Evolutionary conservation across 2,797 vertebrate species (phyloP), one percentile per base, ranked within the genome.

Genomic region (Xerus rutilus): DNA sequence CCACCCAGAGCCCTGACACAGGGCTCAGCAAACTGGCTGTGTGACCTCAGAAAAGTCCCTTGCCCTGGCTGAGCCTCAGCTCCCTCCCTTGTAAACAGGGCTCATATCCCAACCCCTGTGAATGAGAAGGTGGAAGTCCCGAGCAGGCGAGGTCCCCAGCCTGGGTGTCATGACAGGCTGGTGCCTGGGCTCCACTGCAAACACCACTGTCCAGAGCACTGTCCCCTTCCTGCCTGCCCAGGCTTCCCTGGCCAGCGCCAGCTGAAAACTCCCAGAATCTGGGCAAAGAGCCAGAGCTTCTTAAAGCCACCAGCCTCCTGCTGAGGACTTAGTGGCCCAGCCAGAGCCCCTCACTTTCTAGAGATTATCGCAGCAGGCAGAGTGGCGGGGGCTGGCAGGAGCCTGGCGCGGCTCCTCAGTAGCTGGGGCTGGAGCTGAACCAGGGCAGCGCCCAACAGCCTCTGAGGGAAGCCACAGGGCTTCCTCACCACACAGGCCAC

Each of bases 281-380:
- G 73, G 96, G 97, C 94, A 49, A 20, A 23, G 77, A 64, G 95
- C 97, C 97, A 98, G 89, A 78, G 92, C 95, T 97, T 95, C 96
- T 90, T 91, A 85, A 86, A 95, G 91, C 83, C 57, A 69, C 89
- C 65, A 28, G 78, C 81, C 84, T 92, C 96, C 92, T 1, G 47
- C 67, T 0, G 76, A 83, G 73, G 86, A 91, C 92, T 97, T 82
- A 95, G 93, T 21, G 86, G 43, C 82, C 35, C 28, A 67, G 95
- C 94, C 83, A 94, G 91, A 87, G 81, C 87, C 96, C 65, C 15
- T 78, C 91, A 86, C 73, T 91, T 72, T 86, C 95, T 91, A 79
- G 91, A 88, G 94, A 96, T 96, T 94, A 95, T 84, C 96, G 72
- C 69, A 73, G 97, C 74, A 65, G 30, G 32, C 74, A 81, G 78